Percentiles rank a stretch among this genome's conserved stretches.
These are phyloP conservation scores for Rhadina sibilatrix DNA, from an alignment of 2,113 vertebrate species.

Conservation along the genomic window DNA sequence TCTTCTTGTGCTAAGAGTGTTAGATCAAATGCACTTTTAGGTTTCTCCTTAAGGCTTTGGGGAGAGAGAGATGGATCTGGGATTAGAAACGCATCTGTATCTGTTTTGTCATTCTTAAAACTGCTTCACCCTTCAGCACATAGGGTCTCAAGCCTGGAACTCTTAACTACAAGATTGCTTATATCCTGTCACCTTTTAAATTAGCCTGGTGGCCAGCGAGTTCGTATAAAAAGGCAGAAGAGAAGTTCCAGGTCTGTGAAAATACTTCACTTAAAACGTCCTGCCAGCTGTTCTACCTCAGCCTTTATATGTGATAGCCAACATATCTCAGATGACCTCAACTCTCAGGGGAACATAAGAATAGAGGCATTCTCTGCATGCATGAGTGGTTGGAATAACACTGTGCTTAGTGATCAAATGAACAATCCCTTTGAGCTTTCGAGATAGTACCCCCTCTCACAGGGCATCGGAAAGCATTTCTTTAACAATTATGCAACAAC, in stretches of 20 bases:
- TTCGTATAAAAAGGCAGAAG: accelerated
- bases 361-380: conserved; percentile 62
- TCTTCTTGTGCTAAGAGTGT: neutral
- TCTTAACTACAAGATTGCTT: neutral
- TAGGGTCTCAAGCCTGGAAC: neutral
- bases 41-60: neutral
- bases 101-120: neutral
- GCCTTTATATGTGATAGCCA: neutral
- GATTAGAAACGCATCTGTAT: neutral
- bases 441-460: conserved; percentile 70
- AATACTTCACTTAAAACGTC: neutral
- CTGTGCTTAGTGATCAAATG: conserved; percentile 65
- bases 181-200: neutral
- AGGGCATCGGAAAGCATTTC: conserved; percentile 59
- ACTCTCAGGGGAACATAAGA: conserved; percentile 50
- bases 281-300: neutral
- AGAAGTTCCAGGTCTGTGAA: neutral
- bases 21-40: neutral
- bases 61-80: neutral
- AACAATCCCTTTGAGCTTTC: conserved; percentile 69
- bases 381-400: conserved; percentile 62
- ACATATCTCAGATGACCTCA: conserved; percentile 58
- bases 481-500: conserved; percentile 67
- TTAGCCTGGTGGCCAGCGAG: accelerated
- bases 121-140: neutral